These are phyloP conservation scores for Scyliorhinus canicula DNA, from an alignment of 2,797 vertebrate species.

Conservation along the genomic window DNA sequence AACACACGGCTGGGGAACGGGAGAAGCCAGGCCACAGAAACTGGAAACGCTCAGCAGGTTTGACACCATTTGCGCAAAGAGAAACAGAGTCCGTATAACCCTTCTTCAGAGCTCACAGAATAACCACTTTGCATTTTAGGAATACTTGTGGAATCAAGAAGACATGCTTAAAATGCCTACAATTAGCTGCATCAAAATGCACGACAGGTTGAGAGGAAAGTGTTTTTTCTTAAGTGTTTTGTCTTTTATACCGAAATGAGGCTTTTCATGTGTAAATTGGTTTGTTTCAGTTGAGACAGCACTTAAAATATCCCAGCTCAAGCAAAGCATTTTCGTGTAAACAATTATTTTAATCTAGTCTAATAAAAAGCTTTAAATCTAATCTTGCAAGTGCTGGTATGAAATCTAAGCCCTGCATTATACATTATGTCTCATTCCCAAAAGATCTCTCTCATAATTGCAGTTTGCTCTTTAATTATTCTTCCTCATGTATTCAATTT, in stretches of 20 bases:
- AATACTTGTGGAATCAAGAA: background rate
- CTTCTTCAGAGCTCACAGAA: too few relatives aligned
- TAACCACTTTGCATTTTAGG: background rate
- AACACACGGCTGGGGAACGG: too few relatives aligned
- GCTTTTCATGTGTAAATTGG: background rate
- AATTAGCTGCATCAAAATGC: background rate
- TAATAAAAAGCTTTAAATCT: conserved; percentile 53
- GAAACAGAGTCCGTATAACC: too few relatives aligned
- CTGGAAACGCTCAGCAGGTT: too few relatives aligned
- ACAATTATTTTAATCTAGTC: conserved; percentile 52
- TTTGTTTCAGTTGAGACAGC: background rate
- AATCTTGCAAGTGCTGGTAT: conserved; percentile 54
- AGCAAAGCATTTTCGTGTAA: conserved; percentile 43
- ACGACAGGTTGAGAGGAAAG: background rate
- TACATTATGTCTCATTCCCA: conserved; percentile 51
- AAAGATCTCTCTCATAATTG: conserved; percentile 58
- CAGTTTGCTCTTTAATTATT: conserved; percentile 59
- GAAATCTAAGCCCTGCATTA: conserved; percentile 48
- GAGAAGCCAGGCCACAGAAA: too few relatives aligned
- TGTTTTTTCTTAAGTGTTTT: background rate
- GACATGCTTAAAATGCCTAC: background rate
- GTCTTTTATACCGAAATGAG: background rate
- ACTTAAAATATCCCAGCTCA: background rate
- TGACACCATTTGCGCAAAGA: too few relatives aligned
- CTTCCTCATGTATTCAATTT: conserved; percentile 56